Percentiles rank a stretch among this genome's conserved stretches.
phyloP scores from a whole-genome alignment of 2,797 vertebrate genomes.

The Pristis pectinata region DNA sequence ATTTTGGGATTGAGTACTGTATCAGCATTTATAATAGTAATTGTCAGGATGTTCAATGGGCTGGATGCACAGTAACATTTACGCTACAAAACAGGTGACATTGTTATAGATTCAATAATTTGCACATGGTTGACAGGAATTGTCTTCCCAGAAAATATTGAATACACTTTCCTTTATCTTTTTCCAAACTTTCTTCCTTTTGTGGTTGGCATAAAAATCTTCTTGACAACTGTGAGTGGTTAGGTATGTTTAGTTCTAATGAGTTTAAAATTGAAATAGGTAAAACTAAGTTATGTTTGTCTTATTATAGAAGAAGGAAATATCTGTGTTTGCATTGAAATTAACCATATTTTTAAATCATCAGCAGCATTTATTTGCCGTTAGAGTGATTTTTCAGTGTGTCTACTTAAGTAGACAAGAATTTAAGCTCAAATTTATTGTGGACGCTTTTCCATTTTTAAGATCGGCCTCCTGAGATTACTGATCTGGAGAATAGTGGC shows the following conservation, averaged over 20 bases:
- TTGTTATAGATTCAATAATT: neutral
- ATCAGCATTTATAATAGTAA: neutral
- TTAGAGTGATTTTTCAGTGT: neutral
- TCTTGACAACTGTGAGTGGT: neutral
- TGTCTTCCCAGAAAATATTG: neutral
- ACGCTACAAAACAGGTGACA: neutral
- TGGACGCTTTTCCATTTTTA: slow-evolving; percentile 41
- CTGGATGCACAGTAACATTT: neutral
- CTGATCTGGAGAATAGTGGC: slow-evolving; percentile 56
- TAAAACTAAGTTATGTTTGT: neutral
- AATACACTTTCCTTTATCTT: neutral
- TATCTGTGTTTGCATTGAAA: neutral
- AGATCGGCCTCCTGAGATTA: slow-evolving; percentile 61
- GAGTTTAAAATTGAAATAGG: neutral
- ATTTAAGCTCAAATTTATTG: neutral
- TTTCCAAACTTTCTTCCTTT: neutral
- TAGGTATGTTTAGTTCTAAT: neutral
- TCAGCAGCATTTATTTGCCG: neutral
- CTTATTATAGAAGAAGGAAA: neutral
- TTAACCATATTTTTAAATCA: neutral
- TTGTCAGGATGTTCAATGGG: neutral
- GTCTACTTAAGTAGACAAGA: neutral
- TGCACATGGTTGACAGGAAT: neutral
- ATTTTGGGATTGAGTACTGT: neutral
- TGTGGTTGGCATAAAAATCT: neutral